Percentiles rank a stretch among this genome's conserved stretches.
Conservation (phyloP, 2,888 invertebrate species). For the Lottia scabra region DNA sequence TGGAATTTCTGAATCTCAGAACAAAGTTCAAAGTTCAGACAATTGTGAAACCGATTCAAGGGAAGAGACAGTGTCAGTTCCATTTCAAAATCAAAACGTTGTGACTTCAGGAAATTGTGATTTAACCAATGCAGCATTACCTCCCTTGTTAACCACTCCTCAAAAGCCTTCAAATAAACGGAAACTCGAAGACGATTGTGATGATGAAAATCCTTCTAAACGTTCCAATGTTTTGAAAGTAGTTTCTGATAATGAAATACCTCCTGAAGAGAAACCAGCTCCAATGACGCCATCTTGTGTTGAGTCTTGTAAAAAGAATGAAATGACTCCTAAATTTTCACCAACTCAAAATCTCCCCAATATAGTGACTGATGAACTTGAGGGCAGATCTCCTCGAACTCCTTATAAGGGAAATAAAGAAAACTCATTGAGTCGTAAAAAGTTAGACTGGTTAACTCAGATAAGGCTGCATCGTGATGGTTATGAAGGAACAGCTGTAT, state of each 20-base stretch:
- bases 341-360: slow-evolving; percentile 52
- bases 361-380: slow-evolving; percentile 39
- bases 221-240: background rate
- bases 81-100: background rate
- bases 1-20: background rate
- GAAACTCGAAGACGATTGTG: background rate
- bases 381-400: slow-evolving; percentile 18
- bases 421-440: slow-evolving; percentile 28
- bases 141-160: background rate
- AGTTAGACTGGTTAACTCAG: slow-evolving; percentile 49
- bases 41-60: slow-evolving; percentile 16
- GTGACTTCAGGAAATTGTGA: background rate
- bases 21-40: slow-evolving; percentile 12
- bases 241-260: background rate
- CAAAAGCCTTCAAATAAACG: slow-evolving; percentile 5
- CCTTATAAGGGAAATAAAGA: slow-evolving; percentile 17
- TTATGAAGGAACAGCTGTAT: slow-evolving; percentile 5
- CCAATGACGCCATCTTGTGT: background rate
- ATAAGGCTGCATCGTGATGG: slow-evolving; percentile 35
- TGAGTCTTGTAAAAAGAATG: slow-evolving; percentile 6
- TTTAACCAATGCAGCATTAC: background rate
- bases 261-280: background rate
- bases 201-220: background rate
- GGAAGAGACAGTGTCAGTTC: background rate
- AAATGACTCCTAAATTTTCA: slow-evolving; percentile 23